Base-by-base conservation (phyloP, 2,888 invertebrate genomes). In the Drosophila meridionalis region DNA sequence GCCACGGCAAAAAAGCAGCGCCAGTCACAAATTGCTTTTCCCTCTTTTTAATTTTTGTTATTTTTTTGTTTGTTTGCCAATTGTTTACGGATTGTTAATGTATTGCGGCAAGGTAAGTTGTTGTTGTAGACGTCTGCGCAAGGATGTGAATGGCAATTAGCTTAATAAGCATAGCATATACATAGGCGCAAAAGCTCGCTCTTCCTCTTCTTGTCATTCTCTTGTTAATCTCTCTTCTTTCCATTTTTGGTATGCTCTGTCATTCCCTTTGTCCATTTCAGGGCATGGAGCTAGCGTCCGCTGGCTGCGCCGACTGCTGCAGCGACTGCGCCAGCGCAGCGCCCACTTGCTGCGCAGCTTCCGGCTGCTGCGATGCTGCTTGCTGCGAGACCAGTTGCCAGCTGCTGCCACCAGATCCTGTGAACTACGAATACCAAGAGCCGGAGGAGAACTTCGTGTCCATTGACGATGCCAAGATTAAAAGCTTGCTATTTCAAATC, bases 361-460 rank as follows among this genome's bases (percentile, higher is more conserved):
- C 52, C 14, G 34, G 34, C 57, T 38, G 63, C 69, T 55, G 38
- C 57, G 70, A 57, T 43, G 64, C 74, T 38, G 63, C 58, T 55
- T 89, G 85, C 60, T 85, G 90, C 40, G 88, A 87, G 34, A 66
- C 47, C 26, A 77, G 53, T 12, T 89, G 87, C 30, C 69, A 73
- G 43, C 50, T 81, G 56, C 14, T 68, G 40, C 66, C 80, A 6
- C 56, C 73, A 9, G 82, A 90, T 57, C 52, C 69, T n/a, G 58
- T 60, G 6, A 73, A 73, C 58, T 92, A 90, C 47, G 89, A 87
- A 48, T 92, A 92, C 55, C 88, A 91, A 3, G 92, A 92, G 61
- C 90, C 92, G 1, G 91, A 91, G 36, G 93, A 93, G 77, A 93
- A 93, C 73, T 93, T 92, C 68, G 91, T 93, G 2, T 93, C 93